Conservation (phyloP, 2,888 invertebrate genomes). For the Pantelozetes paolii region DNA sequence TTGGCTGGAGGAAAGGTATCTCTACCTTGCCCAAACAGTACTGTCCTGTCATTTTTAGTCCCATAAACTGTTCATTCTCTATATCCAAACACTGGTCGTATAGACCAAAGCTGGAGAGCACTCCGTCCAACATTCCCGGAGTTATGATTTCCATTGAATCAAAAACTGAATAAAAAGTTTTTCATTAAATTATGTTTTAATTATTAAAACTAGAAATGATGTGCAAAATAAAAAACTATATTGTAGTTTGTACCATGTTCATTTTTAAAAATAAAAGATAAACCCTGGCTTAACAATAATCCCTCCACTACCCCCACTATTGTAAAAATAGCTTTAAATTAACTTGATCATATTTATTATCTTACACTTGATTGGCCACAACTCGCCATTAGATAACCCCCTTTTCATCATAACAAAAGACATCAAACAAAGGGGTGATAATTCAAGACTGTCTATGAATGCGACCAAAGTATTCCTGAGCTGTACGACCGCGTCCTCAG, state of each 20-base stretch:
- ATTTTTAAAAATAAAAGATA: too few relatives aligned
- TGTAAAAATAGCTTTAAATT: too few relatives aligned
- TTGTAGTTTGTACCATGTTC: too few relatives aligned
- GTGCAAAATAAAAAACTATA: too few relatives aligned
- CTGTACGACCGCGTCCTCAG: neutral
- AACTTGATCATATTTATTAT: too few relatives aligned
- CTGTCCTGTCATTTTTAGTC: slow-evolving; percentile 19
- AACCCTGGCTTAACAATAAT: too few relatives aligned
- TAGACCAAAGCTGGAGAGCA: slow-evolving; percentile 24
- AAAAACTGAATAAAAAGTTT: too few relatives aligned
- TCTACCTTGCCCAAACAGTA: slow-evolving; percentile 36
- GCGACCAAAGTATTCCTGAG: slow-evolving; percentile 18
- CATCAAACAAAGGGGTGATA: slow-evolving; percentile 34
- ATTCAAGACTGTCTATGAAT: slow-evolving; percentile 31
- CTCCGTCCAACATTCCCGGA: slow-evolving; percentile 18
- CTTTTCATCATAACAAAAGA: slow-evolving; percentile 29
- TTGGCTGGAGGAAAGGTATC: slow-evolving; percentile 20
- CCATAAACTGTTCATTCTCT: neutral
- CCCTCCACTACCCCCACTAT: too few relatives aligned
- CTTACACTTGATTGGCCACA: slow-evolving; percentile 40
- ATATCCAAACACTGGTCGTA: slow-evolving; percentile 38
- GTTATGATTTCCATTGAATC: slow-evolving; percentile 35
- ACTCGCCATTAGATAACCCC: neutral
- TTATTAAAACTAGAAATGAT: too few relatives aligned
- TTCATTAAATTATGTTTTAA: too few relatives aligned